These are phyloP conservation scores for Orussus abietinus DNA, from an alignment of 1,140 invertebrate genomes.

Conservation along the genomic window DNA sequence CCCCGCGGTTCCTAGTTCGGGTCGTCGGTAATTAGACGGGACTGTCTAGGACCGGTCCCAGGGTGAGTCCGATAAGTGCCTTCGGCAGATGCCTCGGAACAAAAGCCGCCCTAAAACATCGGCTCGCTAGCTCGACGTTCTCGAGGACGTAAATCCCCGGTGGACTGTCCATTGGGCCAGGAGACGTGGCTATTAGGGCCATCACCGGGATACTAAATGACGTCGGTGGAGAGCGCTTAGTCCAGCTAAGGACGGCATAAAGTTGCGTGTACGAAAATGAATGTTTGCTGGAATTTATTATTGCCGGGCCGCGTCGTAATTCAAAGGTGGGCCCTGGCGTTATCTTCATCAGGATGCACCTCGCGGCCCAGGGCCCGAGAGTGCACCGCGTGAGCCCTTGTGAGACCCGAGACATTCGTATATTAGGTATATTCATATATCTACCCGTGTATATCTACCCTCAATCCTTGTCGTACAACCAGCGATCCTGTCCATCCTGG, in stretches of 20 bases:
- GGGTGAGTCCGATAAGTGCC: too few species aligned
- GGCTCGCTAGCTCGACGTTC: too few species aligned
- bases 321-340: slow-evolving; percentile 50
- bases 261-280: slow-evolving; percentile 54
- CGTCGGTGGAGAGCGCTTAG: slow-evolving; percentile 45
- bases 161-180: slow-evolving; percentile 31
- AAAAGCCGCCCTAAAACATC: too few species aligned
- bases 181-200: slow-evolving; percentile 42
- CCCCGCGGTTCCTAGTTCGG: too few species aligned
- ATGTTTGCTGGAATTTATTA: slow-evolving; percentile 55
- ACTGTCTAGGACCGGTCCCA: too few species aligned
- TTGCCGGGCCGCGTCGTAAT: slow-evolving; percentile 46
- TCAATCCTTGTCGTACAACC: background rate
- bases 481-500: background rate
- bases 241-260: slow-evolving; percentile 50
- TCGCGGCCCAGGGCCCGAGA: slow-evolving; percentile 18
- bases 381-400: slow-evolving; percentile 15
- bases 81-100: too few species aligned
- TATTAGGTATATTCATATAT: slow-evolving; percentile 1
- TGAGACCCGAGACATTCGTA: slow-evolving; percentile 12
- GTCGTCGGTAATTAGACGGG: too few species aligned
- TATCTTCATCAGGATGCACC: slow-evolving; percentile 51
- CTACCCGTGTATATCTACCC: slow-evolving; percentile 1
- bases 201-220: slow-evolving; percentile 50
- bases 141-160: slow-evolving; percentile 38